phyloP scores from a whole-genome alignment of 2,797 vertebrate genomes.

The Ara ararauna region DNA sequence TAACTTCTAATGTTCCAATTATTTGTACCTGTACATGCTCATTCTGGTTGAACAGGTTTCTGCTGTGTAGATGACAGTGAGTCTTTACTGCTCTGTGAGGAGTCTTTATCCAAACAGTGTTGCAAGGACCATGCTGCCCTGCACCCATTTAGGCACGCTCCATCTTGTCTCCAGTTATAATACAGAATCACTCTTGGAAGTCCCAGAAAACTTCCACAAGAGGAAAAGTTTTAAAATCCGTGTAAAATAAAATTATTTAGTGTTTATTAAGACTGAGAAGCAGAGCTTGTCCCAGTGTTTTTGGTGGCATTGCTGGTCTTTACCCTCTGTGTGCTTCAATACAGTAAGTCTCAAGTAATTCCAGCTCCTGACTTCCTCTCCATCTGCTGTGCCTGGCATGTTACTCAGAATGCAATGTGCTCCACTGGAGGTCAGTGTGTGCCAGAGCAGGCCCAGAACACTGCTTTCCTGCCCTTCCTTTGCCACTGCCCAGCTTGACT shows the following conservation, averaged over 20 bases:
- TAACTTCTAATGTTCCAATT: background rate
- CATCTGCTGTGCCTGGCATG: background rate
- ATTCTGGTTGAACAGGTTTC: background rate
- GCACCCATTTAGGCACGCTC: fast-evolving
- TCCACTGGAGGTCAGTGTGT: background rate
- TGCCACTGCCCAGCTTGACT: background rate
- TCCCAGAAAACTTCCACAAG: background rate
- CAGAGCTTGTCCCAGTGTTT: background rate
- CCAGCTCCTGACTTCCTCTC: background rate
- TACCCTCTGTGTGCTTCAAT: background rate
- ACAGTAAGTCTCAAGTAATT: background rate
- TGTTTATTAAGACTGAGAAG: background rate
- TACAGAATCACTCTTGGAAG: background rate
- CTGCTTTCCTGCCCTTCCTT: background rate
- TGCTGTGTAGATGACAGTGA: background rate
- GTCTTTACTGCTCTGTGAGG: background rate
- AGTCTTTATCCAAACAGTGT: background rate
- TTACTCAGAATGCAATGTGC: fast-evolving
- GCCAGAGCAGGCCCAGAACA: fast-evolving
- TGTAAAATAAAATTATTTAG: background rate
- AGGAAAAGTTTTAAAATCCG: background rate
- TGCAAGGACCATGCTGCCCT: background rate
- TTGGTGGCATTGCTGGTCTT: background rate
- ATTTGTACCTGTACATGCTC: background rate
- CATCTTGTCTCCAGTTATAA: background rate